Evolutionary conservation across 2,888 invertebrate species (phyloP).

Genomic region (Andrena trimmerana): DNA sequence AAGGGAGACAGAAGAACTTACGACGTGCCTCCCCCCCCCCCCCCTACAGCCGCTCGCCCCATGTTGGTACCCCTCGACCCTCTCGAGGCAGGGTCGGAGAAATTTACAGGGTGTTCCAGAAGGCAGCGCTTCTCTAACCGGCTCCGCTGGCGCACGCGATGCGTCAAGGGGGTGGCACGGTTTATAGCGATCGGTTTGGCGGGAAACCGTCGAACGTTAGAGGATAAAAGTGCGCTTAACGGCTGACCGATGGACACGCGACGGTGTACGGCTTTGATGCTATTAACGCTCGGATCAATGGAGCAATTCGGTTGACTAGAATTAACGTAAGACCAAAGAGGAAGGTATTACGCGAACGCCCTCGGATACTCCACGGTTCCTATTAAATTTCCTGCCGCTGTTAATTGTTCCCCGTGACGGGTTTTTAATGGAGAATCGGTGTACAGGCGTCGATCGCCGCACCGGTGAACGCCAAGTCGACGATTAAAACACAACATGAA

Average conservation of each 20-base stretch:
- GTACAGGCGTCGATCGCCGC: neutral
- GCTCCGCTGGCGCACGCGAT: constrained; percentile 66
- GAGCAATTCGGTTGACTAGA: constrained; percentile 24
- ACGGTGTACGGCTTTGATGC: constrained; percentile 39
- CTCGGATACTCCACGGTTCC: neutral
- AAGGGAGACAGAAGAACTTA: constrained; percentile 39
- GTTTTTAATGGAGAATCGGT: constrained; percentile 27
- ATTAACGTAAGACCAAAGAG: constrained; percentile 28
- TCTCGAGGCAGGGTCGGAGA: constrained; percentile 64
- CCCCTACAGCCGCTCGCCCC: neutral
- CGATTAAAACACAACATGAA: constrained; percentile 7
- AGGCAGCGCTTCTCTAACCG: constrained; percentile 62
- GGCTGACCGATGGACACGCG: constrained; percentile 52
- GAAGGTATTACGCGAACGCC: neutral
- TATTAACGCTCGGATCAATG: constrained; percentile 45
- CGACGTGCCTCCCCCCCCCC: constrained; percentile 22
- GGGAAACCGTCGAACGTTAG: constrained; percentile 56
- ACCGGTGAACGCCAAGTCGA: no score
- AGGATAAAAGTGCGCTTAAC: constrained; percentile 47
- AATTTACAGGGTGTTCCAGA: constrained; percentile 77
- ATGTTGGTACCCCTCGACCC: constrained; percentile 9
- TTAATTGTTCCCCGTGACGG: constrained; percentile 13
- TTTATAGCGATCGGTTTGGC: constrained; percentile 60
- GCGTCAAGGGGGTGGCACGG: constrained; percentile 59
- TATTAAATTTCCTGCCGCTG: constrained; percentile 6